These are phyloP conservation scores for Trachelus troglodyta DNA, from an alignment of 2,888 invertebrate species.

Conservation along the genomic window DNA sequence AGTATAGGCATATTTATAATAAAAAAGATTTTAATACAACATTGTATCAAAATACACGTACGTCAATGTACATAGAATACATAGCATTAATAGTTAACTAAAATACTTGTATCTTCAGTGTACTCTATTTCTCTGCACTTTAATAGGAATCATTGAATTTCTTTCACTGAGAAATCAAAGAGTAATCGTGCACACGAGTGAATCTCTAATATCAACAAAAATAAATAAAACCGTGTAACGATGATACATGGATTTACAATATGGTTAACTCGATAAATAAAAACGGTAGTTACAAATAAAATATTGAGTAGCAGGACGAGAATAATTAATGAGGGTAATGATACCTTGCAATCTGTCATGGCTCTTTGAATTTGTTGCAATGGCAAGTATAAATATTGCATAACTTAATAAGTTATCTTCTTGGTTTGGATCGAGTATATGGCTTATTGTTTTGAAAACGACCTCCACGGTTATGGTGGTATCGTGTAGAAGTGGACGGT, in stretches of 20 bases:
- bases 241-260: not conserved
- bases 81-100: conserved; percentile 22
- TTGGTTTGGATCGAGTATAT: conserved; percentile 58
- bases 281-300: not conserved
- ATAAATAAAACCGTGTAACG: not conserved
- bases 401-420: conserved; percentile 52
- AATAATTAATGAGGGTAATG: not conserved
- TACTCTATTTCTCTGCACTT: conserved; percentile 19
- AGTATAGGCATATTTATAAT: conserved; percentile 28
- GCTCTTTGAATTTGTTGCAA: not conserved
- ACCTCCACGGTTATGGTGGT: conserved; percentile 45
- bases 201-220: not conserved
- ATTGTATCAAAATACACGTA: conserved; percentile 52
- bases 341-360: not conserved
- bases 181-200: not conserved
- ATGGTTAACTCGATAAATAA: not conserved
- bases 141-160: conserved; percentile 33
- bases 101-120: conserved; percentile 29
- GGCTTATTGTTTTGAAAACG: conserved; percentile 58
- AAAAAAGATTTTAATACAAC: conserved; percentile 44
- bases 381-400: not conserved
- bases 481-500: conserved; percentile 60
- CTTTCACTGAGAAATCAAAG: conserved; percentile 2
- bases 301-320: not conserved
- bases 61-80: conserved; percentile 35